A percentile compares a stretch with the other conserved stretches of the same genome.
Evolutionary conservation across 2,113 vertebrate species (phyloP).

Genomic region (Muscicapa adusta): DNA sequence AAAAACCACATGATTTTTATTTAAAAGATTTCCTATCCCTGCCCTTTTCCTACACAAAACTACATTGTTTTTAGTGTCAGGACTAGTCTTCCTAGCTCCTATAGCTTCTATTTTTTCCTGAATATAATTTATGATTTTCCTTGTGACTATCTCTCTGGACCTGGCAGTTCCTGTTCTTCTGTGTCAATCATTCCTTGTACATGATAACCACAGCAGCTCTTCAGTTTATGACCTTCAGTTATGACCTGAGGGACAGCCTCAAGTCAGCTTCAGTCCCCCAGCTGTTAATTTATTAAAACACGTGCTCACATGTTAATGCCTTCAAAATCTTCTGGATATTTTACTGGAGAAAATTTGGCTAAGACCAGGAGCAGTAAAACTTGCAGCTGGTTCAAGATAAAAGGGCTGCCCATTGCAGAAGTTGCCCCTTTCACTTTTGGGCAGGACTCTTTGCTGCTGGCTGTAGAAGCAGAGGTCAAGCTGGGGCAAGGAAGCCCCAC

Average conservation of each 20-base stretch:
- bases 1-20: background rate
- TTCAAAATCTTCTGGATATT: background rate
- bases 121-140: background rate
- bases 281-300: background rate
- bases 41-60: background rate
- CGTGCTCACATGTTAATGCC: accelerated
- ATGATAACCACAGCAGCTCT: background rate
- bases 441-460: background rate
- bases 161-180: background rate
- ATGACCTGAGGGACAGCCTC: background rate
- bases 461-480: accelerated
- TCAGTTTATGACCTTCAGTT: background rate
- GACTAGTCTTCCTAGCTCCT: background rate
- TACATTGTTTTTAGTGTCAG: background rate
- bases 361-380: background rate
- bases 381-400: background rate
- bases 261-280: background rate
- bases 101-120: background rate
- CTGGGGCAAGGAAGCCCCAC: accelerated
- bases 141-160: background rate
- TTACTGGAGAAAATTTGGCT: background rate
- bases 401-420: background rate
- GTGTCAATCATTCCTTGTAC: background rate
- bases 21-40: background rate
- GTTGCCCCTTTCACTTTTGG: background rate